phyloP scores from a whole-genome alignment of 2,888 invertebrate species.

The Phengaris arion region DNA sequence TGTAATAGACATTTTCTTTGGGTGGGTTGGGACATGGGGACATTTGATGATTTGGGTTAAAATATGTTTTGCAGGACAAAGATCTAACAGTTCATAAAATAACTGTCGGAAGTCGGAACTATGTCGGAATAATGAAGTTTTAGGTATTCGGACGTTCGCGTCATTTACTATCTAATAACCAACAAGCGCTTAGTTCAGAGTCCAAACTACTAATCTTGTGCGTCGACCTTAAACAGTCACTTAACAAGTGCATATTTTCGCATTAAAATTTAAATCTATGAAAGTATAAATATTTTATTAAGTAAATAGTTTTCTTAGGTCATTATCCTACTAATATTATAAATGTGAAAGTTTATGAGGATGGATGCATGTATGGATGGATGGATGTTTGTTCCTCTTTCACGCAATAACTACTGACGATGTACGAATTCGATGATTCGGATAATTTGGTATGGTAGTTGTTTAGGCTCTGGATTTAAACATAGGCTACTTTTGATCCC shows the following conservation, averaged over 20 bases:
- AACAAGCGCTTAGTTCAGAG: background rate
- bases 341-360: too few relatives aligned
- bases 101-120: background rate
- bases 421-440: too few relatives aligned
- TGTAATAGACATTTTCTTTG: background rate
- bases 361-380: too few relatives aligned
- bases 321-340: too few relatives aligned
- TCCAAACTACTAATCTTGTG: background rate
- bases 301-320: background rate
- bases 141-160: background rate
- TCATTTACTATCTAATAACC: background rate
- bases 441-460: too few relatives aligned
- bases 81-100: background rate
- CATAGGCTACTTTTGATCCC: too few relatives aligned
- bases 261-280: background rate
- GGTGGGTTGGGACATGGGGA: too few relatives aligned
- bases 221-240: background rate
- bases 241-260: background rate
- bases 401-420: too few relatives aligned
- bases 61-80: too few relatives aligned
- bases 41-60: too few relatives aligned
- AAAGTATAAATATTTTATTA: background rate
- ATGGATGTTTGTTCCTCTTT: too few relatives aligned
- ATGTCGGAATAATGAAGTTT: background rate
- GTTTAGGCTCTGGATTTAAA: too few relatives aligned